Base-by-base conservation (phyloP, 1,140 invertebrate genomes). In the Temnothorax curvispinosus region DNA sequence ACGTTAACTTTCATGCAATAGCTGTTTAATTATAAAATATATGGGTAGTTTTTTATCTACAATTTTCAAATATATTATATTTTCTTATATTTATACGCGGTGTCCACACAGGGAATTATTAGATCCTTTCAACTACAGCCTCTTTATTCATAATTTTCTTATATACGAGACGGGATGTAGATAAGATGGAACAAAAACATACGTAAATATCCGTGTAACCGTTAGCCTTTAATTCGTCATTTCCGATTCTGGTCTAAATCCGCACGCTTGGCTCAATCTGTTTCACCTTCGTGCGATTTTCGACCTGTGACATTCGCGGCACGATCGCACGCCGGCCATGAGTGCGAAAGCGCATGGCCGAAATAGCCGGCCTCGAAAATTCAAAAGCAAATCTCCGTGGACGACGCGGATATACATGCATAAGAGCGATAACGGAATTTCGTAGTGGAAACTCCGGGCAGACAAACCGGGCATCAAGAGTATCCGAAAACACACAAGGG, bases 401-500 rank as follows among this genome's bases (percentile, higher is more conserved):
- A 54, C 69, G 86, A 32, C 62, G 67, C 41, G 54, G 75, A 85
- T 67, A 77, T 77, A 69, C 60, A n/a, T 41, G 52, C n/a, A 21
- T 38, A 44, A 65, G 69, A 76, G 64, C 60, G 89, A 90, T 90
- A 85, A 80, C 67, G 78, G 89, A 91, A 88, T 90, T 90, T 90
- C 89, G 81, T 85, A 65, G 87, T 80, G 80, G 87, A 88, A 80
- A 67, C 76, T 56, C 86, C 67, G 78, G 56, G 89, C 89, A 90
- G 92, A 94, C 94, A 94, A 95, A 93, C 92, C 92, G 82, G 84
- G 93, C 88, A 92, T 92, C 88, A 89, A 93, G 93, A 92, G 93
- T 93, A 91, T 90, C 87, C 90, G 91, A 91, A 92, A 89, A 91
- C 91, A 92, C 91, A 91, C 91, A 82, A 89, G 89, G 90, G 92